Base-by-base conservation (phyloP, 2,888 invertebrate species). In the Atethmia centrago region DNA sequence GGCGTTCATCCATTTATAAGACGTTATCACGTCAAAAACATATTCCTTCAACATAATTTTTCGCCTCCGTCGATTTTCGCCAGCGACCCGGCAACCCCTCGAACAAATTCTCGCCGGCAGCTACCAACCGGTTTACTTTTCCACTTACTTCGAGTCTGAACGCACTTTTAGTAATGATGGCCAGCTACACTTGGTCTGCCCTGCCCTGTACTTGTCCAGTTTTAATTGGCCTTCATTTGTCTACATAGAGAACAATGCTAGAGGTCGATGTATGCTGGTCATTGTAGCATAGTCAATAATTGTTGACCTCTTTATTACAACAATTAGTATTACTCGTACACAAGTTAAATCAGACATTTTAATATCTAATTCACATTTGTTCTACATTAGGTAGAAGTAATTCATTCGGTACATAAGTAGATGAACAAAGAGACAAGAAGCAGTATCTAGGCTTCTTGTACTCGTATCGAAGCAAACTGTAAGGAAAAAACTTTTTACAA, bases 161-260 rank as follows among this genome's bases (percentile, higher is more conserved):
- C 82, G 64, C 80, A 80, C 81, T 81, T 71, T 80, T 80, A 84
- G 53, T 80, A 68, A 84, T 81, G 61, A 80, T 64, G 65, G 3
- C 81, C 68, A 75, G 21, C 8, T 2, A 31, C 14, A n/a, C 31
- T 69, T 80, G 80, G 42, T 25, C 74, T 73, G 10, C 51, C 68
- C 65, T 83, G 49, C 53, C 55, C 14, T 49, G n/a, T 10, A 19
- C 7, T 0, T 14, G 1, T 0, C 81, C 61, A 71, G 36, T 0
- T 16, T 51, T 31, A 71, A 62, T 28, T 68, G 58, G 4, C n/a
- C 66, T 10, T 14, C 16, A 63, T 71, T 63, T 66, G 1, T 59
- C 49, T 36, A 51, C 16, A 31, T 64, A 56, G 55, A 55, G 4
- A 40, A 61, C 25, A 19, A 49, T 21, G 53, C 16, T 3, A 61